Evolutionary conservation across 2,888 invertebrate genomes (phyloP).

Genomic region (Cremastinae sp.): DNA sequence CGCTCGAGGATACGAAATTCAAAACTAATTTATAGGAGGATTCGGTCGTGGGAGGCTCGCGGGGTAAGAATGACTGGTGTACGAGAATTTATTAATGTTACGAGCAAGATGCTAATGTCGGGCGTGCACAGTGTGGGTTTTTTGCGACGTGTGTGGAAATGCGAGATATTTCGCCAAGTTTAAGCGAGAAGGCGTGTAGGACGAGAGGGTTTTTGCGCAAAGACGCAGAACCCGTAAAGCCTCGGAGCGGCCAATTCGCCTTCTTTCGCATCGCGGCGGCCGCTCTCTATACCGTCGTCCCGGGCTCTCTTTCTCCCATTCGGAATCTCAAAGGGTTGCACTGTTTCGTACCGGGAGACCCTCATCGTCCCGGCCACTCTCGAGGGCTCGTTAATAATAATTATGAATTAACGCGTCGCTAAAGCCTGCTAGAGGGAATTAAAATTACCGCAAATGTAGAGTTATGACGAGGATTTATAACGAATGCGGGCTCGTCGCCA

Average conservation of each 20-base stretch:
- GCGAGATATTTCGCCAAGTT: constrained; percentile 44
- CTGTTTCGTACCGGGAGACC: constrained; percentile 54
- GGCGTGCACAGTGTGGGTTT: constrained; percentile 50
- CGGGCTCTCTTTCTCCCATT: constrained; percentile 52
- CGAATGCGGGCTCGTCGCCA: constrained; percentile 57
- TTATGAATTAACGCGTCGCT: constrained; percentile 77
- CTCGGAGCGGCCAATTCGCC: constrained; percentile 47
- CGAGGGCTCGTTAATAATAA: constrained; percentile 77
- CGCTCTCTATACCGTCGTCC: not conserved
- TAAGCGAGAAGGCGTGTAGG: constrained; percentile 51
- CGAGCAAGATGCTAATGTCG: constrained; percentile 44
- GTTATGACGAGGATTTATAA: constrained; percentile 78
- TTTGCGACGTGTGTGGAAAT: constrained; percentile 24
- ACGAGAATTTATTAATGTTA: constrained; percentile 42
- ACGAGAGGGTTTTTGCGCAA: constrained; percentile 47
- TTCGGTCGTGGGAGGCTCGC: constrained; percentile 40
- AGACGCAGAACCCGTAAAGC: constrained; percentile 59
- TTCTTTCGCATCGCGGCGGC: constrained; percentile 50
- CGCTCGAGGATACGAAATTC: constrained; percentile 9
- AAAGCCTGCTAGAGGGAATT: constrained; percentile 74
- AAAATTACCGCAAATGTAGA: constrained; percentile 78
- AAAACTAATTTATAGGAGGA: constrained; percentile 27
- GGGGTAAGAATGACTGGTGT: constrained; percentile 41
- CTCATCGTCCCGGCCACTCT: constrained; percentile 58
- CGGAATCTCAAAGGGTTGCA: constrained; percentile 66